Evolutionary conservation across 2,888 invertebrate genomes (phyloP).

Genomic region (Silvanus unidentatus): DNA sequence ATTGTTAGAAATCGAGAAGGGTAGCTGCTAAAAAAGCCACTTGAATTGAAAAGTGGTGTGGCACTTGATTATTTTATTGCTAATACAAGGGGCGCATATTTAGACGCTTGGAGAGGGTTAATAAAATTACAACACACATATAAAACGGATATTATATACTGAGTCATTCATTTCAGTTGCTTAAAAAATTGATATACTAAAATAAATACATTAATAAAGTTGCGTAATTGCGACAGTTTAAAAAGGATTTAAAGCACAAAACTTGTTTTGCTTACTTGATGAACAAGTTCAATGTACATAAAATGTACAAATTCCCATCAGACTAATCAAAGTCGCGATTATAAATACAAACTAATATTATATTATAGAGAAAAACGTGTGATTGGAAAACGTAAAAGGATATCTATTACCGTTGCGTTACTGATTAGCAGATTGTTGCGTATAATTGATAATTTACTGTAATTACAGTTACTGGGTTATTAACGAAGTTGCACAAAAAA

Average conservation of each 20-base stretch:
- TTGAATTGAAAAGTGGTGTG: slow-evolving; percentile 9
- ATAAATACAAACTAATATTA: background rate
- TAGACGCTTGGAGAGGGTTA: too few relatives aligned
- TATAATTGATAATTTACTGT: background rate
- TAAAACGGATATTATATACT: too few relatives aligned
- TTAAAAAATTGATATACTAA: too few relatives aligned
- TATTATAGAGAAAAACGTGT: slow-evolving; percentile 12
- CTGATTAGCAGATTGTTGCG: background rate
- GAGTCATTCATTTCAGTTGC: too few relatives aligned
- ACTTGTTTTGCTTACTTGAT: too few relatives aligned
- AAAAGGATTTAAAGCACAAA: too few relatives aligned
- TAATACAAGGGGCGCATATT: slow-evolving; percentile 7
- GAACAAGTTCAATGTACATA: too few relatives aligned
- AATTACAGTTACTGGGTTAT: background rate
- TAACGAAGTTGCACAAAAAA: background rate
- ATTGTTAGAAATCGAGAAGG: slow-evolving; percentile 19
- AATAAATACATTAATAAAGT: too few relatives aligned
- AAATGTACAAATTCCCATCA: slow-evolving; percentile 7
- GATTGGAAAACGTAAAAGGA: slow-evolving; percentile 9
- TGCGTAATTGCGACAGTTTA: too few relatives aligned
- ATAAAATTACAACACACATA: too few relatives aligned
- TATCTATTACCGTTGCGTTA: slow-evolving; percentile 10
- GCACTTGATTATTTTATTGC: slow-evolving; percentile 15
- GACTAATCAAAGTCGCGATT: slow-evolving; percentile 7
- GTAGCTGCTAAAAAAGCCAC: slow-evolving; percentile 15